These are phyloP conservation scores for Mobula birostris DNA, from an alignment of 2,113 vertebrate genomes.

Conservation along the genomic window DNA sequence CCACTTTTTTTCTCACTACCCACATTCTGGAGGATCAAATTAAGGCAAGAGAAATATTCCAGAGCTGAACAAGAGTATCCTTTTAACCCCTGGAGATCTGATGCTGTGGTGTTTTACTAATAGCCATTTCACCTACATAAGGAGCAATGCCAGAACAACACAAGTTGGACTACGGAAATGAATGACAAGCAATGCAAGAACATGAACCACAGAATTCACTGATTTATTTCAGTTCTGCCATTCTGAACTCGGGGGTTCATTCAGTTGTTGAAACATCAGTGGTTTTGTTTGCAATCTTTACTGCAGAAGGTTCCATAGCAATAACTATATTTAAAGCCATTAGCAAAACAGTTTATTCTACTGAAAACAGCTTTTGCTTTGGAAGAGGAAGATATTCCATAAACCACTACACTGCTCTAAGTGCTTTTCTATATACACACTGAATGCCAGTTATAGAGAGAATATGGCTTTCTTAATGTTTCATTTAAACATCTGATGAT, in stretches of 20 bases:
- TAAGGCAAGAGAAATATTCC: too few species aligned
- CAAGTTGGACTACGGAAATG: background rate
- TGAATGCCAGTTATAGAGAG: background rate
- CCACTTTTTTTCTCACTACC: too few species aligned
- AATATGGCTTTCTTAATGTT: constrained; percentile 30
- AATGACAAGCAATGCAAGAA: background rate
- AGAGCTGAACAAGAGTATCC: too few species aligned
- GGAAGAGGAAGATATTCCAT: background rate
- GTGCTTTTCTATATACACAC: constrained; percentile 11
- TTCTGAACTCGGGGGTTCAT: background rate
- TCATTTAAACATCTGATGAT: constrained; percentile 13
- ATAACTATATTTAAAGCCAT: background rate
- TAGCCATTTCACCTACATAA: too few species aligned
- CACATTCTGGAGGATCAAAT: too few species aligned
- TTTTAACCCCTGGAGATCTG: background rate
- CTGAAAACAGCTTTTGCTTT: background rate
- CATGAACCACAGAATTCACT: background rate
- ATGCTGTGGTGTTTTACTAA: too few species aligned
- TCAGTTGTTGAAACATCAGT: background rate
- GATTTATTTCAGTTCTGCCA: background rate
- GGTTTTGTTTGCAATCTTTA: background rate
- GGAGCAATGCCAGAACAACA: too few species aligned
- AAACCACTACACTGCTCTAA: background rate
- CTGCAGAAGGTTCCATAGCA: background rate
- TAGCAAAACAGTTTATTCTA: background rate